Evolutionary conservation across 2,113 vertebrate species (phyloP), one percentile per base, ranked within the genome.

Genomic region (Zosterops pallidus): DNA sequence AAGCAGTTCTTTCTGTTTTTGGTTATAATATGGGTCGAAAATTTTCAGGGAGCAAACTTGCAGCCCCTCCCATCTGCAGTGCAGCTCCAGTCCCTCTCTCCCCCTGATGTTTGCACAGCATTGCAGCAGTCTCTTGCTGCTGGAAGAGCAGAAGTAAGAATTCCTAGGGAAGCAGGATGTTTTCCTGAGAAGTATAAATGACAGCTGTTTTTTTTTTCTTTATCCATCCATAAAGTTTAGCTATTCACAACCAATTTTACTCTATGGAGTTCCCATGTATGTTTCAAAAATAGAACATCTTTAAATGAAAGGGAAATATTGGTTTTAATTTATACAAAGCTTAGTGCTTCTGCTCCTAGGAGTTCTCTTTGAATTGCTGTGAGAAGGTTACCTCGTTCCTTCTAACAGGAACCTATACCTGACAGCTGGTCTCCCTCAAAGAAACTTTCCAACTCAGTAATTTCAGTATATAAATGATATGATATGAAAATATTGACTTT

Each of bases 251-350:
- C 35, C 37, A 75, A 47, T 86, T 94, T 89, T 59, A 60, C 15
- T 91, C 92, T 72, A 56, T 87, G 75, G 77, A 70, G 41, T 39
- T 71, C 63, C 88, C 44, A 18, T 16, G 33, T 91, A 59, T 49
- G 16, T 92, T 91, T 90, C 55, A 83, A 91, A 90, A 92, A 39
- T 21, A 86, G 63, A 74, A 79, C 5, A 11, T 62, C 81, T 68
- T 95, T 88, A 89, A 94, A 92, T 83, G 37, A 85, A 91, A 90
- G 62, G 22, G 53, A 88, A 95, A 67, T 72, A 39, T 64, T 20
- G 9, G 37, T 90, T 92, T 89, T 57, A 53, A 78, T 94, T 94
- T 90, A 42, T 62, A 29, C 14, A 49, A 26, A 46, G 39, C 44
- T 77, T 79, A 81, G 67, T 63, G 39, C 25, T 88, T 53, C 47